Evolutionary conservation across 2,888 invertebrate species (phyloP), one percentile per base, ranked within the genome.

Genomic region (Glaucopsyche alexis): DNA sequence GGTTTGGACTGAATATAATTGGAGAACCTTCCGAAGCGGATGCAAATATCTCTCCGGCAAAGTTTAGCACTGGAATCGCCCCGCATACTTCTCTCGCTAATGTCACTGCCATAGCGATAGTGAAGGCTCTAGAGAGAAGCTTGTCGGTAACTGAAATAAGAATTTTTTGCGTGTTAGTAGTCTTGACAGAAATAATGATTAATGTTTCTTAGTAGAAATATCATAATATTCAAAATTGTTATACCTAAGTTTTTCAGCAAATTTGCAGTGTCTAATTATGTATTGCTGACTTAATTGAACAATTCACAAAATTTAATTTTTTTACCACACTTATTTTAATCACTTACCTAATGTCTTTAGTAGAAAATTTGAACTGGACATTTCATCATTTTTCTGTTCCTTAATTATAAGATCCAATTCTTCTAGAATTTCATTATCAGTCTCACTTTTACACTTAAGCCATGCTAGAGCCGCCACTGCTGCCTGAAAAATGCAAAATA

Each of bases 401-500:
- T 82, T 83, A 50, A 80, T 84, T 7, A 90, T 82, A 3, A 77
- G 77, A 8, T 86, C 81, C 0, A 91, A 69, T 75, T 89, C 91
- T 7, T 80, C 78, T 13, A 83, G 74, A 6, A 79, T 71, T 29
- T 72, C 71, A 6, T 70, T 47, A 47, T 90, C 88, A 4, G 80
- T 79, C 75, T 85, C 84, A 2, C 78, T 78, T 71, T 86, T 82
- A 75, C 90, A 90, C 47, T 89, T 83, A 0, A 91, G 84, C 91
- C 91, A 91, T 0, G 88, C 85, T 19, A 90, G 71, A 0, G 85
- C 86, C 49, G 83, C 81, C 0, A 77, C 77, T 2, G 90, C 91
- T 82, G 87, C 86, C 91, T 91, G 76, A 0, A 77, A 79, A 66
- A 60, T 29, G 11, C 40, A 65, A 14, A 52, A 50, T 19, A 42